Evolutionary conservation across 1,140 invertebrate genomes (phyloP).

Genomic region (Caerostris extrusa): DNA sequence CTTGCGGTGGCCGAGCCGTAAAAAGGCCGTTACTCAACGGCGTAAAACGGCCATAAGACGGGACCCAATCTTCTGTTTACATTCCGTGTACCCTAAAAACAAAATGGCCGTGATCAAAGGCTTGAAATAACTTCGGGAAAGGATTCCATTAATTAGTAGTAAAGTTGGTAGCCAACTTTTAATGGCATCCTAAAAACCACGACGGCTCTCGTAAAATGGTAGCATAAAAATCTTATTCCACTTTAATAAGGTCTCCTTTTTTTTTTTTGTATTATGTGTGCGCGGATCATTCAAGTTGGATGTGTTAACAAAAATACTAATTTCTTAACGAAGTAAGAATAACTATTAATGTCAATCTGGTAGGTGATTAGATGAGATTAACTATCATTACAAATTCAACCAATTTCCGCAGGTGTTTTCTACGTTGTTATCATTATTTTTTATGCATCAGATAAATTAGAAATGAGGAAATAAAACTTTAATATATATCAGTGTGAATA

Average conservation of each 20-base stretch:
- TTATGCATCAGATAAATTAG: too few species aligned
- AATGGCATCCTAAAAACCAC: constrained; percentile 50
- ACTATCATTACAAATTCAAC: background rate
- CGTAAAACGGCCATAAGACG: constrained; percentile 52
- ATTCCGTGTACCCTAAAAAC: constrained; percentile 64
- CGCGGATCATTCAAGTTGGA: background rate
- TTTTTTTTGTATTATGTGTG: background rate
- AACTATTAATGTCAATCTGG: constrained; percentile 8
- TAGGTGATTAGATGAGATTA: background rate
- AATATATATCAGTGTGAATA: too few species aligned
- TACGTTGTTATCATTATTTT: too few species aligned
- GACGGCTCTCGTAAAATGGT: constrained; percentile 37
- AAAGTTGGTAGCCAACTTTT: constrained; percentile 69
- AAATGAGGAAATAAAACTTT: too few species aligned
- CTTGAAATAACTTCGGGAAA: constrained; percentile 11
- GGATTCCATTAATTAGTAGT: constrained; percentile 69
- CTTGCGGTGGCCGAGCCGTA: constrained; percentile 53
- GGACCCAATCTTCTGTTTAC: constrained; percentile 73
- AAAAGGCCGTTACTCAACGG: constrained; percentile 51
- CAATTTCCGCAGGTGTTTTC: background rate
- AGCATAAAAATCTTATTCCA: constrained; percentile 56
- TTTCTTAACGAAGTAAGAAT: constrained; percentile 47
- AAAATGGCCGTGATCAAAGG: constrained; percentile 67
- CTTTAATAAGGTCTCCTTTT: constrained; percentile 52
- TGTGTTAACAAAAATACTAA: constrained; percentile 62